phyloP scores from a whole-genome alignment of 2,113 vertebrate species.

The Chionodraco myersi region DNA sequence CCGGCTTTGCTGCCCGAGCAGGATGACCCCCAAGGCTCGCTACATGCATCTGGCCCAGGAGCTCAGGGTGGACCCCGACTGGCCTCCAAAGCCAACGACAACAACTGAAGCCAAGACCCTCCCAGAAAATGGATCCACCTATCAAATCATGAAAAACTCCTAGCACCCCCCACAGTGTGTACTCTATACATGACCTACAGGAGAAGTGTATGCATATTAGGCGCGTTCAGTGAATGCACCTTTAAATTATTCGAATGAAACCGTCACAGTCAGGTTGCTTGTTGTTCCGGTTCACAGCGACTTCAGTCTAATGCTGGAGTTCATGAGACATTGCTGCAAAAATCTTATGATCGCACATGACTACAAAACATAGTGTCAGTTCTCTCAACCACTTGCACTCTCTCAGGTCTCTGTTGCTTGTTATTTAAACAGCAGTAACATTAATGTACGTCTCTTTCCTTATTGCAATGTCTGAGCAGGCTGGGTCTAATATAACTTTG shows the following conservation, averaged over 20 bases:
- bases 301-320: conserved; percentile 15
- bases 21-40: conserved; percentile 90
- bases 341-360: neutral
- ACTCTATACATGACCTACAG: neutral
- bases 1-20: conserved; percentile 82
- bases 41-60: conserved; percentile 98
- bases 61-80: conserved; percentile 93
- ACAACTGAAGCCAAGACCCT: conserved; percentile 92
- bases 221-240: conserved; percentile 24
- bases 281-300: conserved; percentile 3
- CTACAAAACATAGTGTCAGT: conserved; percentile 33
- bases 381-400: neutral
- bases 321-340: conserved; percentile 17
- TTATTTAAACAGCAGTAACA: neutral
- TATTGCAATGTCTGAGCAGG: conserved; percentile 6
- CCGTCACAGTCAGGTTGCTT: neutral
- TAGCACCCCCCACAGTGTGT: conserved; percentile 76
- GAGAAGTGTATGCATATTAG: neutral
- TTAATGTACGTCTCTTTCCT: neutral
- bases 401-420: conserved; percentile 50
- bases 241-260: neutral
- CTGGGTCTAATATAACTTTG: neutral
- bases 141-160: conserved; percentile 87
- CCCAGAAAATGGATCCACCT: conserved; percentile 87
- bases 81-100: conserved; percentile 97